phyloP scores from a whole-genome alignment of 2,888 invertebrate species.

The Tuta absoluta region DNA sequence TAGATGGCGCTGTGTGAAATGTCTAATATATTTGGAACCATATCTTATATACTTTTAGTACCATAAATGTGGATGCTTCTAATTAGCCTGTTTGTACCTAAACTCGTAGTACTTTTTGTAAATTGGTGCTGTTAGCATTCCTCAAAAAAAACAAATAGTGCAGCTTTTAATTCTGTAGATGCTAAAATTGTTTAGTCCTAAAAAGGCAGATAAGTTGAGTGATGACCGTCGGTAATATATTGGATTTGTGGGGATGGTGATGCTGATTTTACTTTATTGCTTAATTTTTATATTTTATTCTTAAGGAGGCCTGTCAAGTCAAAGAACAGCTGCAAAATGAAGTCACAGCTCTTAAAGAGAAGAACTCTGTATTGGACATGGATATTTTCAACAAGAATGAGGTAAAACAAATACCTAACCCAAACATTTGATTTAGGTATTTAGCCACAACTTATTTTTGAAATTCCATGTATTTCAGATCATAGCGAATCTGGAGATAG shows the following conservation, averaged over 20 bases:
- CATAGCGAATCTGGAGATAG: conserved; percentile 33
- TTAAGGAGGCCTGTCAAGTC: conserved; percentile 28
- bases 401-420: conserved; percentile 36
- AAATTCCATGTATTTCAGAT: conserved; percentile 33
- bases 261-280: neutral
- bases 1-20: too few species aligned
- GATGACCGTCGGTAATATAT: too few species aligned
- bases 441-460: neutral
- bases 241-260: conserved; percentile 9
- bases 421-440: neutral
- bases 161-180: too few species aligned
- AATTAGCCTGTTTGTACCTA: too few species aligned
- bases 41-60: too few species aligned
- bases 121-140: too few species aligned
- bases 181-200: too few species aligned
- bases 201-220: too few species aligned
- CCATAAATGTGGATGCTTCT: too few species aligned
- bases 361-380: conserved; percentile 34
- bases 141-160: too few species aligned
- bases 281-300: neutral
- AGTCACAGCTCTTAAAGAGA: conserved; percentile 30
- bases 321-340: conserved; percentile 35
- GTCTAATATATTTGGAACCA: too few species aligned
- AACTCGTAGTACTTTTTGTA: too few species aligned
- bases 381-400: conserved; percentile 35